Percentiles rank a stretch among this genome's conserved stretches.
phyloP scores from a whole-genome alignment of 1,140 invertebrate genomes.

The Lasioglossum baleicum region DNA sequence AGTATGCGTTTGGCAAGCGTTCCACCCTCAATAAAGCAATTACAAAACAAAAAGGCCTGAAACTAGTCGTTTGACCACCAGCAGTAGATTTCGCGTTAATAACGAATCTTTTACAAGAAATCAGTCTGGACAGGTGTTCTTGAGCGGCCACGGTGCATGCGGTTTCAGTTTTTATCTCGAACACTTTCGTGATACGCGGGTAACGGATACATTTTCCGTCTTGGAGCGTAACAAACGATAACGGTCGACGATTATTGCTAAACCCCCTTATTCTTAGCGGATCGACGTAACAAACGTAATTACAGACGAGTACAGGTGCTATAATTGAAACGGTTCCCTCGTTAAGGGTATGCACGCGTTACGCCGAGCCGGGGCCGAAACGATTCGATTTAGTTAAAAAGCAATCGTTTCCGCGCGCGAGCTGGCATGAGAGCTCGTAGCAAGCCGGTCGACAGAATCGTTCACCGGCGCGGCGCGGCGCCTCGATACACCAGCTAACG shows the following conservation, averaged over 20 bases:
- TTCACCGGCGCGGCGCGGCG: neutral
- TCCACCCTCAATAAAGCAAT: too few relatives aligned
- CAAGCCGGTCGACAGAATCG: neutral
- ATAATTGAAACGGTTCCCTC: conserved; percentile 10
- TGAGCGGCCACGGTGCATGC: neutral
- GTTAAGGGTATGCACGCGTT: conserved; percentile 14
- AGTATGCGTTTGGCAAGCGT: too few relatives aligned
- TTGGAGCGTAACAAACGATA: conserved; percentile 54
- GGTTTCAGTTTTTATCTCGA: conserved; percentile 25
- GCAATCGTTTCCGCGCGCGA: conserved; percentile 6
- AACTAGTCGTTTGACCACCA: too few relatives aligned
- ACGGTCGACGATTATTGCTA: conserved; percentile 33
- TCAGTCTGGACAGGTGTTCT: neutral
- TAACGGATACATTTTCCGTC: conserved; percentile 44
- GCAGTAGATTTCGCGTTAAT: neutral
- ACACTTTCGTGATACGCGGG: conserved; percentile 28
- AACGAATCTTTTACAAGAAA: neutral
- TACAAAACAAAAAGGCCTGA: too few relatives aligned
- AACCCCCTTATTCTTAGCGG: neutral
- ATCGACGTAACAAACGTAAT: conserved; percentile 22
- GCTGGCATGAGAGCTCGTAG: too few relatives aligned
- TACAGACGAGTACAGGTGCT: conserved; percentile 8
- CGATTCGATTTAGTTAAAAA: conserved; percentile 33
- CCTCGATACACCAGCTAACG: conserved; percentile 52
- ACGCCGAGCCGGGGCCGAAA: neutral